These are phyloP conservation scores for Mactromeris polynyma DNA, from an alignment of 2,888 invertebrate genomes.

Conservation along the genomic window DNA sequence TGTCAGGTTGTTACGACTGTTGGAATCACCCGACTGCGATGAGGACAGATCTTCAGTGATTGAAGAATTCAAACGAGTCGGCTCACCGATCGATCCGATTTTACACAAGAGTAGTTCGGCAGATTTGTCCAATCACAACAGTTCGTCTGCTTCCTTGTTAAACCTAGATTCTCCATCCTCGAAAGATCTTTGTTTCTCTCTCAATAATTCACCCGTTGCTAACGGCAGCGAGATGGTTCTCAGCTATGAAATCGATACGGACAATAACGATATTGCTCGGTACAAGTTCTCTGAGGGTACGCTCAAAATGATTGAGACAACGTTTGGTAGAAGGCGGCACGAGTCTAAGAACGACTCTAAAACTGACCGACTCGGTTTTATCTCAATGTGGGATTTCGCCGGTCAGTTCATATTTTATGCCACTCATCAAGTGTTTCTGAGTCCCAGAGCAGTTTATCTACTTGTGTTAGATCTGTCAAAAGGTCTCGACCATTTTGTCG, in stretches of 20 bases:
- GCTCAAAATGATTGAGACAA: slow-evolving; percentile 51
- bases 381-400: slow-evolving; percentile 70
- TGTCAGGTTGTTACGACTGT: slow-evolving; percentile 44
- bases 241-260: slow-evolving; percentile 32
- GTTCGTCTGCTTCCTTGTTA: slow-evolving; percentile 16
- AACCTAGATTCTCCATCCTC: slow-evolving; percentile 33
- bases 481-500: slow-evolving; percentile 57
- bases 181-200: slow-evolving; percentile 26
- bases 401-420: slow-evolving; percentile 69
- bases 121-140: slow-evolving; percentile 19
- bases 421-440: slow-evolving; percentile 67
- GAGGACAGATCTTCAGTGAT: slow-evolving; percentile 56
- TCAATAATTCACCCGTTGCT: neutral
- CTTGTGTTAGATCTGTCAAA: slow-evolving; percentile 62
- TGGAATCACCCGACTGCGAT: slow-evolving; percentile 61
- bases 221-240: slow-evolving; percentile 17
- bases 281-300: slow-evolving; percentile 68
- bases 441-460: slow-evolving; percentile 60
- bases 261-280: slow-evolving; percentile 54
- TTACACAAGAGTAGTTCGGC: slow-evolving; percentile 31
- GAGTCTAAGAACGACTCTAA: slow-evolving; percentile 28
- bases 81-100: slow-evolving; percentile 32
- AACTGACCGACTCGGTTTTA: slow-evolving; percentile 52
- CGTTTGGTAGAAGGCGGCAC: slow-evolving; percentile 51
- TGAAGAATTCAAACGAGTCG: slow-evolving; percentile 58